Evolutionary conservation across 2,888 invertebrate genomes (phyloP).

Genomic region (Melanargia galathea): DNA sequence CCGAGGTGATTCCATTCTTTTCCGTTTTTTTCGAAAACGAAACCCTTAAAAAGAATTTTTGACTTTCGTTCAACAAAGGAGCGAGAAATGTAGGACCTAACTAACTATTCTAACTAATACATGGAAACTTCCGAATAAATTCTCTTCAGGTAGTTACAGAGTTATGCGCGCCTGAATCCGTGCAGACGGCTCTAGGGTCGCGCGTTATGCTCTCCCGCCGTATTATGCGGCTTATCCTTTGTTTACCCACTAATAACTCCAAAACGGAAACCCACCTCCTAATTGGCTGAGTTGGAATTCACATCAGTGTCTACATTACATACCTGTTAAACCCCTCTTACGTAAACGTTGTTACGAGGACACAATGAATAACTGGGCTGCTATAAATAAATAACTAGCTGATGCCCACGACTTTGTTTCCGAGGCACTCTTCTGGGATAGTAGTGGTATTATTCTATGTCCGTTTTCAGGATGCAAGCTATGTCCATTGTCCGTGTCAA

Average conservation of each 20-base stretch:
- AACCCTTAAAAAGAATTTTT: not conserved
- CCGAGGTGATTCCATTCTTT: not conserved
- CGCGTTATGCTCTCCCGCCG: conserved; percentile 56
- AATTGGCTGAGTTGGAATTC: conserved; percentile 33
- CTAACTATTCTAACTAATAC: conserved; percentile 6
- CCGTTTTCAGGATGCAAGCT: too few relatives aligned
- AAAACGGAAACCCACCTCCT: conserved; percentile 21
- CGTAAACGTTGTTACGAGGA: not conserved
- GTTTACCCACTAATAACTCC: conserved; percentile 48
- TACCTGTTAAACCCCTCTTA: not conserved
- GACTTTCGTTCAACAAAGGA: not conserved
- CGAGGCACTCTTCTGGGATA: too few relatives aligned
- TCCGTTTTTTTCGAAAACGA: not conserved
- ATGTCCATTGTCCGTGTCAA: too few relatives aligned
- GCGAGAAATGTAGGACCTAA: not conserved
- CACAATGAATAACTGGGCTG: too few relatives aligned
- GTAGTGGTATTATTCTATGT: too few relatives aligned
- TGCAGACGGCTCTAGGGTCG: conserved; percentile 48
- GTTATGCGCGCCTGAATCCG: conserved; percentile 51
- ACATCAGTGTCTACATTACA: not conserved
- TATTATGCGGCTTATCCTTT: conserved; percentile 61
- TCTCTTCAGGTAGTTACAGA: conserved; percentile 55
- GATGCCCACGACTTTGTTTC: too few relatives aligned
- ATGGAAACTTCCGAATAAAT: conserved; percentile 41
- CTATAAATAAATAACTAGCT: too few relatives aligned